Percentiles rank a stretch among this genome's conserved stretches.
Conservation (phyloP, 2,888 invertebrate species). For the Lamellibrachia columna region DNA sequence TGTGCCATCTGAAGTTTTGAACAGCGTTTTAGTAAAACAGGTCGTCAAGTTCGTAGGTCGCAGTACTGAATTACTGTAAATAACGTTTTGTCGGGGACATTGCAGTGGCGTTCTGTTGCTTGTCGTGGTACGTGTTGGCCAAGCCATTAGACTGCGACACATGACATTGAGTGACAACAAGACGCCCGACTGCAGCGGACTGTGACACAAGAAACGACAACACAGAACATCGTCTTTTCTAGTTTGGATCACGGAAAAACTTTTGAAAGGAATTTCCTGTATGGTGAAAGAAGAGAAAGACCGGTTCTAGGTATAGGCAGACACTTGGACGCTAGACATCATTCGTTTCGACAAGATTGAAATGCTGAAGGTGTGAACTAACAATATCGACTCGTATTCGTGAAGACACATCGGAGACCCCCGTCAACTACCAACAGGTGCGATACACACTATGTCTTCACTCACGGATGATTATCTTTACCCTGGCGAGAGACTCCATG, state of each 20-base stretch:
- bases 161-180: not conserved
- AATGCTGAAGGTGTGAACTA: not conserved
- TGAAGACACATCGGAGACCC: not conserved
- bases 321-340: not conserved
- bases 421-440: not conserved
- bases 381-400: not conserved
- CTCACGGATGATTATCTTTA: not conserved
- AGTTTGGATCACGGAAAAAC: too few species aligned
- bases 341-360: not conserved
- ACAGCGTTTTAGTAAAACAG: not conserved
- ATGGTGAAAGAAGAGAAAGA: too few species aligned
- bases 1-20: not conserved
- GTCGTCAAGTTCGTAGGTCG: not conserved
- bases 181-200: not conserved
- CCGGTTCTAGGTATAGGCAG: not conserved
- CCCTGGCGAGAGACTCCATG: not conserved
- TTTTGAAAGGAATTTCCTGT: too few species aligned
- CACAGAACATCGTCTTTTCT: not conserved
- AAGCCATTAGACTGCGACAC: not conserved
- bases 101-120: not conserved
- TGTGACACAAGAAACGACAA: not conserved
- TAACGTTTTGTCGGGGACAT: not conserved
- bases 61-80: not conserved
- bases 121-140: not conserved
- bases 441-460: not conserved